Percentiles rank a stretch among this genome's conserved stretches.
Conservation (phyloP, 2,888 invertebrate species). For the Caenorhabditis sp. region DNA sequence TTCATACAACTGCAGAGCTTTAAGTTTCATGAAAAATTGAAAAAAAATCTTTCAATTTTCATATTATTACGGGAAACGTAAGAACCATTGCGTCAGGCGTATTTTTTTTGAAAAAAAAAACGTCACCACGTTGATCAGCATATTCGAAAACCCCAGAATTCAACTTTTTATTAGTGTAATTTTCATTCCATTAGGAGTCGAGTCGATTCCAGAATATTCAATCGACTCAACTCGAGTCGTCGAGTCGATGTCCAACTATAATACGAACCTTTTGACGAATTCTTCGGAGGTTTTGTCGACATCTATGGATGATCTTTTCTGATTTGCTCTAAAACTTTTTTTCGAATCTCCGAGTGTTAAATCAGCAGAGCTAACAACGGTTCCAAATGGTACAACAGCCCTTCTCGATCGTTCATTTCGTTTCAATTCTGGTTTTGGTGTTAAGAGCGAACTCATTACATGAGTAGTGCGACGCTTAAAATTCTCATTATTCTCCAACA, state of each 20-base stretch:
- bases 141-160: too few species aligned
- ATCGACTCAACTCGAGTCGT: too few species aligned
- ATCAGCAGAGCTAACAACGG: slow-evolving; percentile 27
- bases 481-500: not conserved
- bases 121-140: too few species aligned
- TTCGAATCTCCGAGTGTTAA: slow-evolving; percentile 21
- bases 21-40: too few species aligned
- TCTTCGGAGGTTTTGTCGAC: slow-evolving; percentile 17
- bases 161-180: not conserved
- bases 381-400: slow-evolving; percentile 25
- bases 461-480: slow-evolving; percentile 32
- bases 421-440: slow-evolving; percentile 35
- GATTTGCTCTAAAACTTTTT: not conserved
- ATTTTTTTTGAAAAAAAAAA: too few species aligned
- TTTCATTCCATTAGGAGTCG: too few species aligned
- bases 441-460: slow-evolving; percentile 9
- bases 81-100: too few species aligned
- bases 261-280: slow-evolving; percentile 19
- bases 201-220: too few species aligned
- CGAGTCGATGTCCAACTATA: too few species aligned
- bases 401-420: slow-evolving; percentile 29
- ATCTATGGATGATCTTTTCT: not conserved
- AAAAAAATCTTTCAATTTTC: too few species aligned
- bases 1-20: too few species aligned
- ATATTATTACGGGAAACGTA: too few species aligned